A percentile compares a stretch with the other conserved stretches of the same genome.
These are phyloP conservation scores for Tor tambroides DNA, from an alignment of 2,113 vertebrate genomes.

Conservation along the genomic window DNA sequence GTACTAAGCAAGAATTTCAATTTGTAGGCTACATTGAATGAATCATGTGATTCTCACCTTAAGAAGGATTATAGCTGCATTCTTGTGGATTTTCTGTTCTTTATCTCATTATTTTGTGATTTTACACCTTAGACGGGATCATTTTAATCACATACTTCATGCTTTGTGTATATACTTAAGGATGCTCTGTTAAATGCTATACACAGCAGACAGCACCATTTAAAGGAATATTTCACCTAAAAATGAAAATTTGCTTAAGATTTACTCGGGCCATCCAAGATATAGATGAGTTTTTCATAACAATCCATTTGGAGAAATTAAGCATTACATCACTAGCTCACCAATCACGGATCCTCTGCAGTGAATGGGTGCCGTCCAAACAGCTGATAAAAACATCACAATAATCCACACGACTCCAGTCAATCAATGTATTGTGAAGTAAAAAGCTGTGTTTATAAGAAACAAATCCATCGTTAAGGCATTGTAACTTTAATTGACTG, in stretches of 20 bases:
- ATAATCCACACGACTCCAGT: background rate
- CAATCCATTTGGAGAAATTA: too few species aligned
- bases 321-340: background rate
- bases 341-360: too few species aligned
- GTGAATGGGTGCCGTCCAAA: background rate
- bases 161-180: background rate
- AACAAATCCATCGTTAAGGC: background rate
- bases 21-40: background rate
- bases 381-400: background rate
- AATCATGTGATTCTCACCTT: background rate
- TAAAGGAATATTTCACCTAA: too few species aligned
- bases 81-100: constrained; percentile 10
- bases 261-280: too few species aligned
- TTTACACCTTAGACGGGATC: background rate
- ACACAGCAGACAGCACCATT: background rate
- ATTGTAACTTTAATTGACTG: background rate
- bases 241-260: too few species aligned
- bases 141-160: background rate
- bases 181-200: background rate
- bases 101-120: constrained; percentile 3
- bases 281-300: too few species aligned
- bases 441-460: background rate
- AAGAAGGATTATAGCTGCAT: constrained; percentile 26
- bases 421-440: background rate
- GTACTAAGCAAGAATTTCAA: background rate